phyloP scores from a whole-genome alignment of 2,888 invertebrate genomes.

The Eupeodes luniger region DNA sequence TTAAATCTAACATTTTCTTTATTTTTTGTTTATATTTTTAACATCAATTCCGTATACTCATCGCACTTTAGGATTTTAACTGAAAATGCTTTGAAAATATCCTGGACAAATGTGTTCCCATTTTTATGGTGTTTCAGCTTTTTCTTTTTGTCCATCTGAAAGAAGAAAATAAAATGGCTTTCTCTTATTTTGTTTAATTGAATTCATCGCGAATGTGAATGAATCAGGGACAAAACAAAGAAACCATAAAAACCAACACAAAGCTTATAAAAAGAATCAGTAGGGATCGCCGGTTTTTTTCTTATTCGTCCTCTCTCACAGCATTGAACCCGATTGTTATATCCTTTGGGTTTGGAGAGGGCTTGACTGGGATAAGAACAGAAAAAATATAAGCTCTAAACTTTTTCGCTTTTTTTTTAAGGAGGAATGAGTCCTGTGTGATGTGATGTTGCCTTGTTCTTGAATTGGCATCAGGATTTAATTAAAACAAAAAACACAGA shows the following conservation, averaged over 20 bases:
- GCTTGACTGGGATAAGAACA: background rate
- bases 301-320: slow-evolving; percentile 10
- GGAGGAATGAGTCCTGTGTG: slow-evolving; percentile 33
- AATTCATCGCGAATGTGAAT: slow-evolving; percentile 71
- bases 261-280: slow-evolving; percentile 2
- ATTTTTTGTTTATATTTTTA: slow-evolving; percentile 41
- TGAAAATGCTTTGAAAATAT: slow-evolving; percentile 42
- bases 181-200: slow-evolving; percentile 75
- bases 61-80: slow-evolving; percentile 40
- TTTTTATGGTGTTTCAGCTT: slow-evolving; percentile 38
- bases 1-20: slow-evolving; percentile 71
- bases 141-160: slow-evolving; percentile 54
- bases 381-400: slow-evolving; percentile 73
- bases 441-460: slow-evolving; percentile 4
- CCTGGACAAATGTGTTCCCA: slow-evolving; percentile 72
- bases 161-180: slow-evolving; percentile 64
- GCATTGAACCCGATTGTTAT: slow-evolving; percentile 70
- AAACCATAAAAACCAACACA: slow-evolving; percentile 62
- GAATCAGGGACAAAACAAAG: slow-evolving; percentile 69
- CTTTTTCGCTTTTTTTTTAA: slow-evolving; percentile 59
- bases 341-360: slow-evolving; percentile 23
- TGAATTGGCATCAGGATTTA: slow-evolving; percentile 56
- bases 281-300: slow-evolving; percentile 23
- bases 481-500: slow-evolving; percentile 60
- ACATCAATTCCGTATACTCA: slow-evolving; percentile 34